Base-by-base conservation (phyloP, 2,797 vertebrate species). In the Gymnoscopelus microlampas region DNA sequence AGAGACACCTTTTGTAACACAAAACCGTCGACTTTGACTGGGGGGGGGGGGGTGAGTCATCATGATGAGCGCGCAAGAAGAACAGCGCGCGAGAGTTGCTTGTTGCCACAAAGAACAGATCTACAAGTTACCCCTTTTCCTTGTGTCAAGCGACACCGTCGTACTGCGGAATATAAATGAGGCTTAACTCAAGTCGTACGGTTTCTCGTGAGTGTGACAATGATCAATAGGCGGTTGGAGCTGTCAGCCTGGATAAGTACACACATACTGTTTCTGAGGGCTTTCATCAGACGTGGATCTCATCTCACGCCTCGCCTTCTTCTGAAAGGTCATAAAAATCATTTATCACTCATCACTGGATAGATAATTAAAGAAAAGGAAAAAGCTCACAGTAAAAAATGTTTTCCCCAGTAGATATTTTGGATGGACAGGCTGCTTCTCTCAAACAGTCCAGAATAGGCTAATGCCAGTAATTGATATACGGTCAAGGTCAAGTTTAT, bases 221-320 rank as follows among this genome's bases (percentile, higher is more conserved):
- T 60, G 78, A 86, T 87, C 79, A 77, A 83, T 82, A 71, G 76
- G 68, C 63, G 81, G 58, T 15, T 63, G 64, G 65, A 53, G 60
- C 73, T 26, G 60, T 68, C 51, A 51, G 70, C 32, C 24, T 8
- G 23, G 60, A 70, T 60, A 49, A 66, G 71, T 49, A 15, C 71
- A 65, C 75, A 35, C 32, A 35, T 4, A 44, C 39, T 44, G 39
- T 44, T 9, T 44, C 39, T 44, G 39, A 7, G 9, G 39, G 39
- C 39, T 44, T 44, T 70, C 71, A 78, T 47, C 68, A 81, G 73
- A 79, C 32, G 23, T 8, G 7, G 0, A 62, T 50, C 50, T 54
- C 53, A 12, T 19, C 14, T 0, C 67, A 77, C 63, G 51, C 70
- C 39, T 44, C 9, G 39, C 39, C 39, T 44, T 77, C 77, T 70